Conservation (phyloP, 2,888 invertebrate species). For the Andrena bucephala region DNA sequence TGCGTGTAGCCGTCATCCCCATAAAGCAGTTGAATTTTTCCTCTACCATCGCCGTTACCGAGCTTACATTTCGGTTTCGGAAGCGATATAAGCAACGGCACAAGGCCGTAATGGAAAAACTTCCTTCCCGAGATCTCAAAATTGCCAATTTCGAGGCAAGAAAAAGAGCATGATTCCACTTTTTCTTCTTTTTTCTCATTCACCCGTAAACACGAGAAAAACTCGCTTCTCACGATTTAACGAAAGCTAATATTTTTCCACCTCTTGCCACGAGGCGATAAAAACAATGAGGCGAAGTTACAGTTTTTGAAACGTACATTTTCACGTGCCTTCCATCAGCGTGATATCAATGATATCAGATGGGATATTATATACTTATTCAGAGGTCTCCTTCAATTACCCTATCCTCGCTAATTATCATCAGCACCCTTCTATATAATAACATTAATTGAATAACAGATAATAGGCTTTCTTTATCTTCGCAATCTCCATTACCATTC, state of each 20-base stretch:
- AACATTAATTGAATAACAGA: constrained; percentile 43
- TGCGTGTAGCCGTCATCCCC: constrained; percentile 24
- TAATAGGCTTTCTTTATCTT: neutral
- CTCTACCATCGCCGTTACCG: constrained; percentile 18
- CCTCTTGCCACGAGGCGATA: neutral
- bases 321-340: neutral
- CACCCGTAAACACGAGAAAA: constrained; percentile 19
- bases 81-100: constrained; percentile 29
- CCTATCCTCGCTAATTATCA: constrained; percentile 27
- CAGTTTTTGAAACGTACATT: neutral
- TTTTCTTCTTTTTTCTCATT: constrained; percentile 25
- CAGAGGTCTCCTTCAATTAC: constrained; percentile 34
- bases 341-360: constrained; percentile 2
- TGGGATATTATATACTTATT: constrained; percentile 10
- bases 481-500: constrained; percentile 1
- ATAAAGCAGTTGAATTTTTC: constrained; percentile 8
- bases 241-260: constrained; percentile 35
- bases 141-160: constrained; percentile 47
- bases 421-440: neutral
- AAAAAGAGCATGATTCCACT: constrained; percentile 21
- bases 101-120: constrained; percentile 46
- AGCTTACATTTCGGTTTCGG: constrained; percentile 32
- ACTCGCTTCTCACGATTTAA: constrained; percentile 18
- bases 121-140: constrained; percentile 40
- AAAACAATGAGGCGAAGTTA: neutral